Conservation (phyloP, 2,113 vertebrate genomes). For the Pseudopodoces humilis region DNA sequence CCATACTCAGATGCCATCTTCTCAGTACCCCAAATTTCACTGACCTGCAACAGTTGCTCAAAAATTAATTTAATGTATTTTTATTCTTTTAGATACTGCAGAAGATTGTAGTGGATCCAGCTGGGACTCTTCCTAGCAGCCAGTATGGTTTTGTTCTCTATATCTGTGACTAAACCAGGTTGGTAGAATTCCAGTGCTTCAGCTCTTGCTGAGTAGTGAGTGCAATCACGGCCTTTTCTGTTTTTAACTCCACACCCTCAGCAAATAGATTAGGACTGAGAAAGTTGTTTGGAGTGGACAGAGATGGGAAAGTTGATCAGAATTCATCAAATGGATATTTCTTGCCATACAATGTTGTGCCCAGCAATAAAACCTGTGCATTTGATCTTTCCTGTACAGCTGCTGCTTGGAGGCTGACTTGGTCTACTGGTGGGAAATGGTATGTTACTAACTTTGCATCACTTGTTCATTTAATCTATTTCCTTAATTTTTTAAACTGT, state of each 20-base stretch:
- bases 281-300: background rate
- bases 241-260: background rate
- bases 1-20: background rate
- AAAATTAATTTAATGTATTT: background rate
- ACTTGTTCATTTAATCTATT: background rate
- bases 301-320: background rate
- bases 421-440: background rate
- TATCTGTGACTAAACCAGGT: background rate
- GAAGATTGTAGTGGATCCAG: background rate
- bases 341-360: background rate
- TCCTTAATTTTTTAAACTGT: background rate
- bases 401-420: background rate
- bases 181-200: background rate
- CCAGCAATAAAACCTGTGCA: background rate
- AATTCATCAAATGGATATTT: background rate
- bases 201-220: background rate
- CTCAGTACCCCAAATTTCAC: background rate
- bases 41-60: background rate
- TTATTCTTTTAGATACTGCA: background rate
- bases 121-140: background rate
- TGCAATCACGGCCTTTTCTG: background rate
- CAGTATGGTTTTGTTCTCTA: rapidly evolving
- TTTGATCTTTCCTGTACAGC: background rate
- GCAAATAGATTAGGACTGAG: background rate
- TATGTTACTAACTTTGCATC: background rate